These are phyloP conservation scores for Menidia beryllina DNA, from an alignment of 2,113 vertebrate genomes.

Conservation along the genomic window DNA sequence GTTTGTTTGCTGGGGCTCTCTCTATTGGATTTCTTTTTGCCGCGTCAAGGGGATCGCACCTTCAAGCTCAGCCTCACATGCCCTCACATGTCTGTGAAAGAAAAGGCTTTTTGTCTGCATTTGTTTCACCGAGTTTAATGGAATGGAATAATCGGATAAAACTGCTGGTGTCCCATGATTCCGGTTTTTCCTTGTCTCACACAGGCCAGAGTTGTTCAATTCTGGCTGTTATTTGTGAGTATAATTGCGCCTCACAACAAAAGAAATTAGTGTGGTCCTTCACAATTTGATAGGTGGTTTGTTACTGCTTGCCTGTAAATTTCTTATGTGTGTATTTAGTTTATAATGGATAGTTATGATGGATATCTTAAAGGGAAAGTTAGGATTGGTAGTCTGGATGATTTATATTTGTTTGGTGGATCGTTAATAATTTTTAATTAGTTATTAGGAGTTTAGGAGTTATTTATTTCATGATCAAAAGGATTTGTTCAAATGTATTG, in stretches of 20 bases:
- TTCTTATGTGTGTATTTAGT: not conserved
- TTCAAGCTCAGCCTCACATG: constrained; percentile 41
- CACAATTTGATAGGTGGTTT: not conserved
- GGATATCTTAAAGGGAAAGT: no score
- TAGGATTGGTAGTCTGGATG: no score
- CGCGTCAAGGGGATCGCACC: constrained; percentile 64
- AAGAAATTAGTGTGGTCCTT: no score
- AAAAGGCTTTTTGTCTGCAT: constrained; percentile 50
- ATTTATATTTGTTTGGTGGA: no score
- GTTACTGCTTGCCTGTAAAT: not conserved
- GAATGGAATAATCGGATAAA: constrained; percentile 68
- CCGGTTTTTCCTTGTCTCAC: constrained; percentile 19
- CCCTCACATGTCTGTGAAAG: constrained; percentile 38
- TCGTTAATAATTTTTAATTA: no score
- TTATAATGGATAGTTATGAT: no score
- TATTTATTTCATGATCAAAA: no score
- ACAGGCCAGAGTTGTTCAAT: constrained; percentile 10
- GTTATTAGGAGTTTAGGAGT: no score
- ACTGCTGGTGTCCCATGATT: constrained; percentile 30
- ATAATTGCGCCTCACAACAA: not conserved
- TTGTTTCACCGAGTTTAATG: constrained; percentile 64
- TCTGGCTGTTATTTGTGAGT: constrained; percentile 25
- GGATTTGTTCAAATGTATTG: no score
- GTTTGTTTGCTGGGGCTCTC: constrained; percentile 15
- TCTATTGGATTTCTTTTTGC: constrained; percentile 15